Evolutionary conservation across 1,140 invertebrate species (phyloP).

Genomic region (Ceratoteleas bidentatus): DNA sequence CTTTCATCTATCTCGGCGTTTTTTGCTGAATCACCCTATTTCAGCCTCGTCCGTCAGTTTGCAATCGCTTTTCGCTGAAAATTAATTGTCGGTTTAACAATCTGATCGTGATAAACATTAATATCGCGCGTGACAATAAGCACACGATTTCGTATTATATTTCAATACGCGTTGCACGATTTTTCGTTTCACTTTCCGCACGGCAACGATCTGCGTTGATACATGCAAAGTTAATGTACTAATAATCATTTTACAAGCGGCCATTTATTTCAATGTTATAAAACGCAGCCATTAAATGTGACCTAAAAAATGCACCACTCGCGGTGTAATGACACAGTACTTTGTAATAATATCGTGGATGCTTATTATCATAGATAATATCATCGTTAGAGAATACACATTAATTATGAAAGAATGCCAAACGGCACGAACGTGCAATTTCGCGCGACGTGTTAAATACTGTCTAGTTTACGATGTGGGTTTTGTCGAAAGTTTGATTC

Average conservation of each 20-base stretch:
- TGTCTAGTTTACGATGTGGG: slow-evolving; percentile 43
- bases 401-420: slow-evolving; percentile 54
- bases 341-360: slow-evolving; percentile 51
- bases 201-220: slow-evolving; percentile 22
- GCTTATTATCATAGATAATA: slow-evolving; percentile 50
- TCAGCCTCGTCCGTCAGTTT: no score
- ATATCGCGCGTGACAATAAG: neutral
- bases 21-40: no score
- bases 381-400: slow-evolving; percentile 55
- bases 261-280: slow-evolving; percentile 45
- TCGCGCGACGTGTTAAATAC: slow-evolving; percentile 43
- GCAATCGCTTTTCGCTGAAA: no score
- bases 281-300: slow-evolving; percentile 56
- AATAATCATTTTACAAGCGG: slow-evolving; percentile 51
- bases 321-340: slow-evolving; percentile 47
- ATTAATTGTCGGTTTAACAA: no score
- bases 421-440: slow-evolving; percentile 37
- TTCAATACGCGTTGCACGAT: neutral
- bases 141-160: neutral
- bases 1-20: no score
- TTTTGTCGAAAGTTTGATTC: slow-evolving; percentile 43
- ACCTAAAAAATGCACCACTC: slow-evolving; percentile 41
- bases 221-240: slow-evolving; percentile 44
- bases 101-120: no score
- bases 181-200: slow-evolving; percentile 33